phyloP scores from a whole-genome alignment of 2,113 vertebrate genomes.

The Trachemys scripta region DNA sequence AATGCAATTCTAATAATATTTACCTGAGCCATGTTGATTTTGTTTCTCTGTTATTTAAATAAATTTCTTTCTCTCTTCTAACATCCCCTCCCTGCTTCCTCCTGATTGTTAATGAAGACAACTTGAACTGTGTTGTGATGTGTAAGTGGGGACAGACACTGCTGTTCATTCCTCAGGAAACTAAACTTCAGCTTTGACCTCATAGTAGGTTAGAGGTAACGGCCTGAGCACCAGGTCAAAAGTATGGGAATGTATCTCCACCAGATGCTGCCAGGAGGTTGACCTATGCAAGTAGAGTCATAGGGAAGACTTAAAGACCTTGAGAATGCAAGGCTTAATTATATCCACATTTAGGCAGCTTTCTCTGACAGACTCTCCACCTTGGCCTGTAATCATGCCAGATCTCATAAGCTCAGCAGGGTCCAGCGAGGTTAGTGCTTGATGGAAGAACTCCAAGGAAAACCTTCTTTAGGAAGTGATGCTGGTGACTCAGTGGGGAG shows the following conservation, averaged over 20 bases:
- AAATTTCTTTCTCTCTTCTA: not conserved
- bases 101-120: not conserved
- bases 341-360: not conserved
- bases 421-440: not conserved
- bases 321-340: constrained; percentile 9
- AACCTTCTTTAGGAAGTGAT: not conserved
- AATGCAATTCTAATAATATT: not conserved
- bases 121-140: not conserved
- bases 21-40: not conserved
- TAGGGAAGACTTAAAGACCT: not conserved
- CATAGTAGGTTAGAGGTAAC: not conserved
- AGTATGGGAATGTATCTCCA: not conserved
- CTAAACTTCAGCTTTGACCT: not conserved
- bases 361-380: not conserved
- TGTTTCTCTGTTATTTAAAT: not conserved
- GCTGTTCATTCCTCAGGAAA: not conserved
- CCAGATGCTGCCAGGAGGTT: not conserved
- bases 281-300: not conserved
- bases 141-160: not conserved
- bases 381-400: not conserved
- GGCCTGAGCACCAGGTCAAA: constrained; percentile 6
- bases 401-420: not conserved
- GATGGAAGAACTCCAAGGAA: not conserved
- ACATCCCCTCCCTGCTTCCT: not conserved
- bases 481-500: not conserved